These are phyloP conservation scores for Iguana delicatissima DNA, from an alignment of 2,797 vertebrate genomes.

Conservation along the genomic window DNA sequence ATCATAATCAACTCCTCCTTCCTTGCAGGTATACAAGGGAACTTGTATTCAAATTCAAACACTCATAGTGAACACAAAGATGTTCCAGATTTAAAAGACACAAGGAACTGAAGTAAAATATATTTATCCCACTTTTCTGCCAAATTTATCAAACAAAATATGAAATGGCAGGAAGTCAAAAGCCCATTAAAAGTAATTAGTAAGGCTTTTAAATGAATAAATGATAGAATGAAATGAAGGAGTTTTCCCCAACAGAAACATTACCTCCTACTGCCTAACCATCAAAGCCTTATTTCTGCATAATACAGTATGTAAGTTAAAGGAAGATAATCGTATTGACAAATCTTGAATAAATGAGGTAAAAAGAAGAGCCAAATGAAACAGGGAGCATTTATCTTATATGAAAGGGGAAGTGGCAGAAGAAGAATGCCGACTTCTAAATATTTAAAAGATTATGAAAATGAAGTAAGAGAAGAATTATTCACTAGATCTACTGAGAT, in stretches of 20 bases:
- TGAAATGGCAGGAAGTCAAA: conserved; percentile 13
- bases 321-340: conserved; percentile 20
- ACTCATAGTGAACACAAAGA: neutral
- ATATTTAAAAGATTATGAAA: neutral
- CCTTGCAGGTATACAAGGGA: conserved; percentile 10
- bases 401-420: neutral
- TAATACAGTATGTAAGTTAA: conserved; percentile 30
- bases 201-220: neutral
- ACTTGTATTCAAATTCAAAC: neutral
- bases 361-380: neutral
- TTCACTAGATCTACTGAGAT: neutral
- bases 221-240: conserved; percentile 24
- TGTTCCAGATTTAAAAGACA: neutral
- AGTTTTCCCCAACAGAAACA: conserved; percentile 9
- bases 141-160: conserved; percentile 23
- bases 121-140: neutral
- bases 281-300: neutral
- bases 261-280: neutral
- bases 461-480: neutral
- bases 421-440: neutral
- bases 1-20: conserved; percentile 7
- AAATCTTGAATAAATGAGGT: conserved; percentile 27
- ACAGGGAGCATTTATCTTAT: neutral
- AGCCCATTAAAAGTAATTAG: conserved; percentile 32
- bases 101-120: neutral